phyloP scores from a whole-genome alignment of 2,797 vertebrate species.

The Hydrolagus colliei region DNA sequence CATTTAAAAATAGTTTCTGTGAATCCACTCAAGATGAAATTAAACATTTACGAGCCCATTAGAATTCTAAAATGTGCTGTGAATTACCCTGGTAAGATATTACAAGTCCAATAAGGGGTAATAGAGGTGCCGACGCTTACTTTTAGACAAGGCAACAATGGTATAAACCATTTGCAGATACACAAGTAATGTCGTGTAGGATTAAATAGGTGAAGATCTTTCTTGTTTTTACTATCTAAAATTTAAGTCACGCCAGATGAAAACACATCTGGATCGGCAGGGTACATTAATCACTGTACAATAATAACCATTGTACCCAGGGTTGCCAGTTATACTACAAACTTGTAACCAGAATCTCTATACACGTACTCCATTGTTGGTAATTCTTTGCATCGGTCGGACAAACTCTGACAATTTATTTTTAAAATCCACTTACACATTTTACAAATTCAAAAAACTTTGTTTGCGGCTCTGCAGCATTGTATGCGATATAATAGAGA shows the following conservation, averaged over 20 bases:
- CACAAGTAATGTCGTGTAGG: neutral
- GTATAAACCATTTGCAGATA: neutral
- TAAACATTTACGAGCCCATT: neutral
- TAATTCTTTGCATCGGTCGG: neutral
- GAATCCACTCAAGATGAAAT: neutral
- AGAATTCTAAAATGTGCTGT: neutral
- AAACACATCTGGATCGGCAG: neutral
- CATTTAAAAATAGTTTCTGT: too few species aligned
- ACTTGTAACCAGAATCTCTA: neutral
- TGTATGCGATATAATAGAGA: neutral
- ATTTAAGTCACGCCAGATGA: neutral
- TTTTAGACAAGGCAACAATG: neutral
- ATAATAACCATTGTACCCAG: neutral
- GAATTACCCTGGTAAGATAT: neutral
- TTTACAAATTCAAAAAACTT: neutral
- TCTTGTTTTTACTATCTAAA: neutral
- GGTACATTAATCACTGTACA: neutral
- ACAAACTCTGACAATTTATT: neutral
- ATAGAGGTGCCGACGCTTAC: neutral
- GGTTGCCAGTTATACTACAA: neutral
- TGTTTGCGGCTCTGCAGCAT: too few species aligned
- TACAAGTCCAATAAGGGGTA: neutral
- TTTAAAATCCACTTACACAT: neutral
- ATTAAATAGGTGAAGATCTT: neutral
- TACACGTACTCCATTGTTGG: neutral